Percentiles rank a stretch among this genome's conserved stretches.
phyloP scores from a whole-genome alignment of 2,113 vertebrate species.

The Sialia sialis region DNA sequence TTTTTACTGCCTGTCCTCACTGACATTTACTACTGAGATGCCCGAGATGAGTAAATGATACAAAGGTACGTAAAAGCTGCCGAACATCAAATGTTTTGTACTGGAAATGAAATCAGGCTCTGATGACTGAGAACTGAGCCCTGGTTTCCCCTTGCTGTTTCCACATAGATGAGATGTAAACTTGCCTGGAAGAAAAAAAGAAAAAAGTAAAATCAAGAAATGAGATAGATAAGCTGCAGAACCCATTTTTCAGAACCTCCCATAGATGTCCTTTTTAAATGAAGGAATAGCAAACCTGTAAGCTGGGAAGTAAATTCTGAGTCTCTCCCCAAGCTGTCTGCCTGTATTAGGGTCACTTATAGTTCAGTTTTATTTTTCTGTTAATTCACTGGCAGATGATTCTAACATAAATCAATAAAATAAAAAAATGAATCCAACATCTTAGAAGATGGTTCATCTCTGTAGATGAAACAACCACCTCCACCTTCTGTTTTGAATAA shows the following conservation, averaged over 20 bases:
- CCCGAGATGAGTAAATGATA: not conserved
- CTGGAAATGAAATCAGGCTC: not conserved
- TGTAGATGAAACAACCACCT: conserved; percentile 5
- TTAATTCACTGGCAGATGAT: not conserved
- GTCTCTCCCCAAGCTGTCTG: not conserved
- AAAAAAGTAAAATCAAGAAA: too few relatives aligned
- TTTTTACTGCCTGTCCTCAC: not conserved
- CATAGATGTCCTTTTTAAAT: not conserved
- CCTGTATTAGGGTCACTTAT: not conserved
- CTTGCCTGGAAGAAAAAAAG: too few relatives aligned
- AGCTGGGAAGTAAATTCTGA: not conserved
- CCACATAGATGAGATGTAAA: too few relatives aligned
- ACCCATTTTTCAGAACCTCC: not conserved
- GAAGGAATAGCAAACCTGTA: not conserved
- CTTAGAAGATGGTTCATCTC: conserved; percentile 7
- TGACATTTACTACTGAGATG: not conserved
- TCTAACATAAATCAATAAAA: not conserved
- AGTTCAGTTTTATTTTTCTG: not conserved
- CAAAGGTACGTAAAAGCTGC: not conserved
- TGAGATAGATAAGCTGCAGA: too few relatives aligned
- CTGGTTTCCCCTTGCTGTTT: too few relatives aligned
- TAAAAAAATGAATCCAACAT: accelerated
- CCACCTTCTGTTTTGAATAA: conserved; percentile 29
- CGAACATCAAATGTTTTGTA: not conserved
- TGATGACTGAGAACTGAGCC: too few relatives aligned